These are phyloP conservation scores for Thymelicus lineola DNA, from an alignment of 2,888 invertebrate species.

Conservation along the genomic window DNA sequence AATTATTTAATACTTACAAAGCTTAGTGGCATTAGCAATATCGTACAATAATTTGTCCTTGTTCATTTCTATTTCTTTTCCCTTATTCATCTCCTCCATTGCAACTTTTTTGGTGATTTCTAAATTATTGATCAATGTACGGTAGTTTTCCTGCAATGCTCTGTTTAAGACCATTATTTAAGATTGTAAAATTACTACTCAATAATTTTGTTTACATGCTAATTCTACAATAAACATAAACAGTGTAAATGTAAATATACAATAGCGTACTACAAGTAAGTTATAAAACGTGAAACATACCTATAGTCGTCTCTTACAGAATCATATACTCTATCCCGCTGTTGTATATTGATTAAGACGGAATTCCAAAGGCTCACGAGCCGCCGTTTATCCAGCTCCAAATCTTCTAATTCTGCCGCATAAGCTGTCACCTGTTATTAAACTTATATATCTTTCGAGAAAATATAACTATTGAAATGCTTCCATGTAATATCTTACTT, in stretches of 20 bases:
- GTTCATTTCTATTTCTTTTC: slow-evolving; percentile 86
- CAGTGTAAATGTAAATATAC: too few relatives aligned
- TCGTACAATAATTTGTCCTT: slow-evolving; percentile 86
- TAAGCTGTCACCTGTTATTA: slow-evolving; percentile 85
- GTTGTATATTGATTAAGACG: slow-evolving; percentile 88
- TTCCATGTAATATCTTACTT: too few relatives aligned
- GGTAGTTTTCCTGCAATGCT: slow-evolving; percentile 83
- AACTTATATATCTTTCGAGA: background rate
- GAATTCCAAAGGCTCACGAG: slow-evolving; percentile 91
- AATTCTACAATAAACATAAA: too few relatives aligned
- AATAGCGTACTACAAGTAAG: too few relatives aligned
- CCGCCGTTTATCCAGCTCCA: slow-evolving; percentile 89
- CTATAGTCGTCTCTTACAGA: slow-evolving; percentile 85
- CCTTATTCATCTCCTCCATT: slow-evolving; percentile 87
- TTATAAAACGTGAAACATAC: slow-evolving; percentile 43
- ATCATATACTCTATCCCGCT: slow-evolving; percentile 87
- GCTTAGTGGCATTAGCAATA: slow-evolving; percentile 70
- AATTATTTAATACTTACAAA: slow-evolving; percentile 60
- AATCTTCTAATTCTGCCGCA: slow-evolving; percentile 89
- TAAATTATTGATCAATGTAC: slow-evolving; percentile 83
- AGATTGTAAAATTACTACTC: background rate
- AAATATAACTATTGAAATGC: too few relatives aligned
- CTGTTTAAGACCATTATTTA: slow-evolving; percentile 60
- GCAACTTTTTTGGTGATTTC: slow-evolving; percentile 88
- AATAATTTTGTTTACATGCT: too few relatives aligned